These are phyloP conservation scores for Syrrhaptes paradoxus DNA, from an alignment of 2,113 vertebrate species.

Conservation along the genomic window DNA sequence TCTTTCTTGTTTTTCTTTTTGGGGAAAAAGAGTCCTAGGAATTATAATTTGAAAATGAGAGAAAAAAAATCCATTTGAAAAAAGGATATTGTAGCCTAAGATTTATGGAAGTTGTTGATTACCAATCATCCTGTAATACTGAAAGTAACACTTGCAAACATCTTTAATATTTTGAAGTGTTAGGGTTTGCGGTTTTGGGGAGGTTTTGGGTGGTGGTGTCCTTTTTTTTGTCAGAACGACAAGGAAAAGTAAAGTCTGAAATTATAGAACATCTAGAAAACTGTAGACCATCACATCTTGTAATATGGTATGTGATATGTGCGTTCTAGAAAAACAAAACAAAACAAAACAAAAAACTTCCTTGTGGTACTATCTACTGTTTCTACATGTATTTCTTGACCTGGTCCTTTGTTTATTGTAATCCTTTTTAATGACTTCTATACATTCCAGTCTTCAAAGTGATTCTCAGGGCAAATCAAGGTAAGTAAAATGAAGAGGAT, in stretches of 20 bases:
- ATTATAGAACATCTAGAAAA: not conserved
- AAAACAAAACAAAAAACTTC: not conserved
- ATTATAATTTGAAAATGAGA: not conserved
- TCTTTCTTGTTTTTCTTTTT: not conserved
- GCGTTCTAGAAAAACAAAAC: not conserved
- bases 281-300: not conserved
- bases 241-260: not conserved
- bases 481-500: conserved; percentile 26
- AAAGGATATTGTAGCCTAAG: not conserved
- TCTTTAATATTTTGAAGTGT: not conserved
- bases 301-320: not conserved
- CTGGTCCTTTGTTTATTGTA: not conserved
- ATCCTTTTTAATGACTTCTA: not conserved
- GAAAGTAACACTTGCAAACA: not conserved
- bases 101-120: not conserved
- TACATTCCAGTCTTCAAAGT: not conserved
- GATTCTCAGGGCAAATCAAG: conserved; percentile 22
- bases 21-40: not conserved
- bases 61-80: not conserved
- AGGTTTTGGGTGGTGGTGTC: no score
- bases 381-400: not conserved
- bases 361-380: not conserved
- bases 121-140: not conserved
- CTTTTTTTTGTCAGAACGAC: not conserved
- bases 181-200: not conserved